Evolutionary conservation across 2,113 vertebrate genomes (phyloP).

Genomic region (Dascyllus trimaculatus): DNA sequence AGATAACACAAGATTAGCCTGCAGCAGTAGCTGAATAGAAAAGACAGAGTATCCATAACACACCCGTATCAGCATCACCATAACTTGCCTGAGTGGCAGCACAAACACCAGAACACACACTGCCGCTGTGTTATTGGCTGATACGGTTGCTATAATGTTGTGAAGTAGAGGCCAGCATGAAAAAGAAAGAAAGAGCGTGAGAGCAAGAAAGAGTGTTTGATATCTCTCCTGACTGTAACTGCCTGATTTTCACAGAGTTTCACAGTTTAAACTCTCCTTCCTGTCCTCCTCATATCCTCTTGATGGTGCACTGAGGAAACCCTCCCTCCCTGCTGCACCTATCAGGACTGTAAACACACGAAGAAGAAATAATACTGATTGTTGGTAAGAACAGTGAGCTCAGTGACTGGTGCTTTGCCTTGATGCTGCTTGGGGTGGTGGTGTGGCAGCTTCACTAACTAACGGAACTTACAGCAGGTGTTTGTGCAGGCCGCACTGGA

Average conservation of each 20-base stretch:
- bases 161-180: slow-evolving; percentile 22
- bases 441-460: background rate
- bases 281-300: too few species aligned
- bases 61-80: background rate
- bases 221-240: too few species aligned
- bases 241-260: too few species aligned
- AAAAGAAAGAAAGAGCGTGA: too few species aligned
- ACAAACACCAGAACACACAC: background rate
- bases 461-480: slow-evolving; percentile 19
- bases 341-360: slow-evolving; percentile 40
- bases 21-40: background rate
- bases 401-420: background rate
- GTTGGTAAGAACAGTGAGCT: slow-evolving; percentile 8
- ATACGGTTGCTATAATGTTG: background rate
- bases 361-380: slow-evolving; percentile 54
- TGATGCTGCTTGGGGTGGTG: background rate
- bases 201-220: too few species aligned
- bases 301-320: background rate
- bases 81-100: too few species aligned
- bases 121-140: background rate
- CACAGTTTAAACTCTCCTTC: too few species aligned
- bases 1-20: background rate
- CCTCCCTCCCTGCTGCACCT: background rate
- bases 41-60: background rate
- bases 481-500: background rate